Evolutionary conservation across 2,113 vertebrate genomes (phyloP), one percentile per base, ranked within the genome.

Genomic region (Grallaria varia): DNA sequence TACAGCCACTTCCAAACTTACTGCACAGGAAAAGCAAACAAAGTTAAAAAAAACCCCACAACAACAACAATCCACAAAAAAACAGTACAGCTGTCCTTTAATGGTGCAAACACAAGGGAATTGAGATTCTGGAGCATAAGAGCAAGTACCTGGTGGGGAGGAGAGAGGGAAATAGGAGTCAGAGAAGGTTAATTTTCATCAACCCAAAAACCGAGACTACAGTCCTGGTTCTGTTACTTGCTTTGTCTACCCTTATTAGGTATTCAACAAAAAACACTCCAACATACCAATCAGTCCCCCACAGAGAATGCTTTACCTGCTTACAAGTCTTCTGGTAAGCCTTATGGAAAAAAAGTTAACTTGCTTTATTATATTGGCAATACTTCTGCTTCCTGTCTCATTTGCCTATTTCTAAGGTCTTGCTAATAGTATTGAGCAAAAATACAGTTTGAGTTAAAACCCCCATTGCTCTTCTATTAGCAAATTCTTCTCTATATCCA

Each of bases 141-240:
- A 63, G 56, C 50, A 91, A 75, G 35, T 55, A 25, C 8, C 39
- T 50, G 24, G 4, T 0, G 2, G 10, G 14, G 2, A 28, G 7
- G 39, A 2, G 8, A 22, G 3, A 4, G 3, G 3, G 10, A 76
- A 88, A 49, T 0, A 18, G 8, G 21, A 67, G 6, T n/a, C 44
- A 82, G 24, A 64, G 18, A 94, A 78, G 4, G 6, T 40, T 37
- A 37, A 87, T 66, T 84, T 71, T 89, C 74, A 78, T 12, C 52
- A 71, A 91, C 6, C 39, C 16, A 0, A 82, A 91, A 33, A 1
- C 3, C 16, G 78, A 35, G 27, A 52, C 14, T 40, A 45, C 30
- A 75, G 3, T 30, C 20, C 16, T 59, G 19, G 39, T 40, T 63
- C 27, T 68, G 30, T 71, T 66, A 47, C 22, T 67, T 35, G 24